Conservation (phyloP, 2,888 invertebrate genomes). For the Drosophila melanosoma region DNA sequence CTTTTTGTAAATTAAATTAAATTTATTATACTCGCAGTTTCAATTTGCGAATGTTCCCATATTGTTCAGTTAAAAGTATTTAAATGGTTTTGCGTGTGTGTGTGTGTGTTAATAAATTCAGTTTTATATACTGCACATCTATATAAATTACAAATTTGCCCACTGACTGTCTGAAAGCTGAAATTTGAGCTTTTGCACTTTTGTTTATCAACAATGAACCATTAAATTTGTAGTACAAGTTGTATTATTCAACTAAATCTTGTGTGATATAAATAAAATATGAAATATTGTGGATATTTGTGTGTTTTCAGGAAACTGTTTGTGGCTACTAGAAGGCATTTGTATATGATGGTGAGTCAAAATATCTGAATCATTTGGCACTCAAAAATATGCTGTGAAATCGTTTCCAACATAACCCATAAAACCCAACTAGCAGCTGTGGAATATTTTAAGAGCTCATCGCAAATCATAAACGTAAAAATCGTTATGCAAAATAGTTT, state of each 20-base stretch:
- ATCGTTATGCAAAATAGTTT: slow-evolving; percentile 46
- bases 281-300: neutral
- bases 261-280: neutral
- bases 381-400: slow-evolving; percentile 7
- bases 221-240: neutral
- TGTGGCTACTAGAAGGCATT: neutral
- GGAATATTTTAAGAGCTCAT: neutral
- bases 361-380: slow-evolving; percentile 6
- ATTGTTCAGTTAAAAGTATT: slow-evolving; percentile 32
- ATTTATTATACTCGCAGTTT: slow-evolving; percentile 62
- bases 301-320: neutral
- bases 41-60: slow-evolving; percentile 21
- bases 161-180: neutral
- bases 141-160: neutral
- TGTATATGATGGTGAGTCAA: slow-evolving; percentile 7
- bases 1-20: slow-evolving; percentile 74
- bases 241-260: neutral
- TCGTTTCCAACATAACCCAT: slow-evolving; percentile 1
- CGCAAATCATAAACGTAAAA: slow-evolving; percentile 15
- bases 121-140: slow-evolving; percentile 52
- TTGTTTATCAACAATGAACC: neutral
- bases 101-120: slow-evolving; percentile 54
- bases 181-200: neutral
- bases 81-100: slow-evolving; percentile 51
- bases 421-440: neutral